Base-by-base conservation (phyloP, 2,113 vertebrate species). In the Corythaeola cristata region DNA sequence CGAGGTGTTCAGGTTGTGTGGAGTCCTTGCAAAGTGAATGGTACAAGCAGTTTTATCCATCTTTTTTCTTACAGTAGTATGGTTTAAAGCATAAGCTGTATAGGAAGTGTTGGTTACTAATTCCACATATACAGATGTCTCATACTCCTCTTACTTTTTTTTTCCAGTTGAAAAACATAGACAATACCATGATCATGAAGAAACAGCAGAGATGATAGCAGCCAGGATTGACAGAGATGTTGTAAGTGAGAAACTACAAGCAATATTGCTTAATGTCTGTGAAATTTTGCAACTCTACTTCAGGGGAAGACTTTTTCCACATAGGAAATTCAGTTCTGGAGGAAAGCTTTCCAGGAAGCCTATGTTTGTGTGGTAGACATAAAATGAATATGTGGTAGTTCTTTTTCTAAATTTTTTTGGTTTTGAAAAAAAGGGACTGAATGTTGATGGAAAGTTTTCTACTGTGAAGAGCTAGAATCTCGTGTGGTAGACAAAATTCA, bases 171-270 rank as follows among this genome's bases (percentile, higher is more conserved):
- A 99, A 92, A 98, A 97, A 50, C 97, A 97, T 18, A 97, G 93
- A 19, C 97, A 75, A 32, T 95, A 97, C 69, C 88, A 92, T 0
- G 99, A 98, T 37, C 98, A 98, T 24, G 98, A 98, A 37, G 98
- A 98, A 52, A 97, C 98, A 1, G 95, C 97, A 20, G 99, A 99
- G 96, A 98, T 98, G 98, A 97, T 97, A 3, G 98, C 98, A 6
- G 98, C 98, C 41, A 94, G 97, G 33, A 98, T 99, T 44, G 99
- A 99, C 98, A 97, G 99, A 93, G 99, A 99, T 58, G 99, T 99
- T 98, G 99, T 99, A 90, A 98, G 97, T 96, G 35, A 45, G 10
- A 45, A 63, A 28, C 30, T 53, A 21, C 26, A 62, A 82, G 16
- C 3, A 1, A 6, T 59, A 28, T 15, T 92, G 26, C 52, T 91